phyloP scores from a whole-genome alignment of 2,888 invertebrate genomes.

The Pheosia gnoma region DNA sequence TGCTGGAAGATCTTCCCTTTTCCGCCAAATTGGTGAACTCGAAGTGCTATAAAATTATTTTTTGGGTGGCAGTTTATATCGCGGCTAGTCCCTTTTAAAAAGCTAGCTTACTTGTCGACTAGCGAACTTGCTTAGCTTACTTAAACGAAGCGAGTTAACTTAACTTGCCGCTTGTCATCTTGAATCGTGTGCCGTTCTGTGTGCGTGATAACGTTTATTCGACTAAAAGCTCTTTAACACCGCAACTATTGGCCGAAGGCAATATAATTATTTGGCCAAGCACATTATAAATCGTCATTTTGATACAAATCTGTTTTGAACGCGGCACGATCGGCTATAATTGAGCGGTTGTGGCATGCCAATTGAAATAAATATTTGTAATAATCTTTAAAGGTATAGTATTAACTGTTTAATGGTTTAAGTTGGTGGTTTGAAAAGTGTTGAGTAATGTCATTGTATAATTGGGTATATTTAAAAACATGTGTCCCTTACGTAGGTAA shows the following conservation, averaged over 20 bases:
- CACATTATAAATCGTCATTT: slow-evolving; percentile 40
- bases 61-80: no score
- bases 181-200: not conserved
- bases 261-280: slow-evolving; percentile 30
- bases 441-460: no score
- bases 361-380: slow-evolving; percentile 36
- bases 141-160: no score
- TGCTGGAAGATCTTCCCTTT: no score
- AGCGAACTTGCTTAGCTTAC: no score
- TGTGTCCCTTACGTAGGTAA: no score
- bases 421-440: slow-evolving; percentile 4
- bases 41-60: no score
- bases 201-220: not conserved
- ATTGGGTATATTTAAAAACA: no score
- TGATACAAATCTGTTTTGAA: slow-evolving; percentile 40
- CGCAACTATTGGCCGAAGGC: slow-evolving; percentile 12
- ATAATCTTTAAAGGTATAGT: slow-evolving; percentile 34
- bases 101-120: no score
- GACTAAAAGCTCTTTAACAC: slow-evolving; percentile 10
- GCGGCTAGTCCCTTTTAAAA: no score
- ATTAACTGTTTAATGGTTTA: slow-evolving; percentile 29
- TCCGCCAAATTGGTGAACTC: no score
- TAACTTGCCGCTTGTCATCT: not conserved
- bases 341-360: slow-evolving; percentile 35
- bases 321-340: slow-evolving; percentile 23